Evolutionary conservation across 2,888 invertebrate genomes (phyloP).

Genomic region (Lucinisca nassula): DNA sequence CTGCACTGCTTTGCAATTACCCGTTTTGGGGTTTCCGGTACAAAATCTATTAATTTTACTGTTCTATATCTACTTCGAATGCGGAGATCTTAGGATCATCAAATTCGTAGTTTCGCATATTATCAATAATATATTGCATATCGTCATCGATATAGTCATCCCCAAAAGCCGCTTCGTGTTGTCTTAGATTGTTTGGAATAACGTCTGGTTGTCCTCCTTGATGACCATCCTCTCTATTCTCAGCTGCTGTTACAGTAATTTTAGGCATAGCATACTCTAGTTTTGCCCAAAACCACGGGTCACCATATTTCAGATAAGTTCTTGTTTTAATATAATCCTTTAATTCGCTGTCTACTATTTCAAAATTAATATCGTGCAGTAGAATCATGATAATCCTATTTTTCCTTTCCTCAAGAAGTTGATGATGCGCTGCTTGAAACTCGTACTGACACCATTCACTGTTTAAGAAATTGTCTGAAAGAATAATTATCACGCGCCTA

Average conservation of each 20-base stretch:
- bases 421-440: slow-evolving; percentile 96
- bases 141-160: not conserved
- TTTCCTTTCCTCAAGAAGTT: slow-evolving; percentile 92
- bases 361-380: slow-evolving; percentile 94
- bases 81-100: not conserved
- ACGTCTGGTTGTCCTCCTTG: not conserved
- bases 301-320: slow-evolving; percentile 15
- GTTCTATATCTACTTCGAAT: not conserved
- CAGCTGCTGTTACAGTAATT: too few species aligned
- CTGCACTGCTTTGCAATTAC: too few species aligned
- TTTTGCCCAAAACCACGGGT: slow-evolving; percentile 6
- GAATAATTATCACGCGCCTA: slow-evolving; percentile 94
- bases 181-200: not conserved
- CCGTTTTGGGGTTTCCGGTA: too few species aligned
- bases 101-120: not conserved
- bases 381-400: slow-evolving; percentile 94
- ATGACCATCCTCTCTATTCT: not conserved
- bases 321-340: slow-evolving; percentile 39
- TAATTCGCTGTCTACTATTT: slow-evolving; percentile 88
- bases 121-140: not conserved
- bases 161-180: not conserved
- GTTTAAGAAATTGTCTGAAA: slow-evolving; percentile 96
- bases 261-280: not conserved
- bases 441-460: slow-evolving; percentile 97
- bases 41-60: too few species aligned